Base-by-base conservation (phyloP, 2,888 invertebrate genomes). In the Stenodera caucasica region DNA sequence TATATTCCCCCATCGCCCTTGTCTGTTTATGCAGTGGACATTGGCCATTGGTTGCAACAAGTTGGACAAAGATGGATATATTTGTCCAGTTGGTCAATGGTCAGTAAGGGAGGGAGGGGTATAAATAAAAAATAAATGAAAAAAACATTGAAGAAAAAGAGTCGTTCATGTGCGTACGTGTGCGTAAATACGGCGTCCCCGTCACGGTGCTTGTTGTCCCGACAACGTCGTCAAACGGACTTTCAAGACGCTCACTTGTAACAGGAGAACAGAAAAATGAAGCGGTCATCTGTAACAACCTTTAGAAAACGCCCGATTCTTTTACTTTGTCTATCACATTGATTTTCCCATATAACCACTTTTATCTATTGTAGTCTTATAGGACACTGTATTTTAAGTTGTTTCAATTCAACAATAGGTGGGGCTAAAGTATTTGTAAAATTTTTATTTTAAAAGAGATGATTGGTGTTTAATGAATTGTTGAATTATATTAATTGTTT, bases 171-270 rank as follows among this genome's bases (percentile, higher is more conserved):
- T 18, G 40, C 7, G 23, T 30, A 37, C 18, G 21, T 23, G 6
- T 15, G 9, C n/a, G 23, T n/a, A n/a, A n/a, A n/a, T n/a, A n/a
- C 14, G n/a, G n/a, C 33, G 29, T 53, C 52, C 50, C 50, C 53
- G 57, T 52, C 52, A 58, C 52, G 37, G 49, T 50, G 53, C 49
- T 57, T 40, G 49, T 52, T 58, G 63, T 67, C 66, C 67, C 64
- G 66, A 66, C 66, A 68, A 70, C 65, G 69, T 68, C 72, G 73
- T 70, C 73, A 73, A 63, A 73, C 75, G 76, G 76, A 77, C 77
- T 75, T 76, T 68, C 70, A 72, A 69, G 67, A 65, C 70, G 72
- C 71, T 74, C 70, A 67, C 65, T 67, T 64, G 56, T 62, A 72
- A 49, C 68, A 74, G 74, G 75, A 55, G 21, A 60, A 54, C 73